These are phyloP conservation scores for Embidobia sp. DNA, from an alignment of 2,888 invertebrate species.

Conservation along the genomic window DNA sequence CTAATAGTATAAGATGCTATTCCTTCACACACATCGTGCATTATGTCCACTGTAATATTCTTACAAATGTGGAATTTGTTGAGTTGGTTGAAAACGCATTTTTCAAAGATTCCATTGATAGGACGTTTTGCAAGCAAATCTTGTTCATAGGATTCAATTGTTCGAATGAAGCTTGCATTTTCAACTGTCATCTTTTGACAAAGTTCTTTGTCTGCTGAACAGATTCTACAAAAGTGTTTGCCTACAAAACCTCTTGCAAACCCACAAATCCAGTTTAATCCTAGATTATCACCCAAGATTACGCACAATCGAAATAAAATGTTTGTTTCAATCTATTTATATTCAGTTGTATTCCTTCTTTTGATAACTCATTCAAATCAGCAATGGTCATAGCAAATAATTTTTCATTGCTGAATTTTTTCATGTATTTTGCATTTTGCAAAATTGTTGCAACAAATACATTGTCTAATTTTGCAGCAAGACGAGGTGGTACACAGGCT, in stretches of 20 bases:
- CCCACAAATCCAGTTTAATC: background rate
- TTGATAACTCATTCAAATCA: background rate
- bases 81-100: too few species aligned
- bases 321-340: background rate
- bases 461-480: too few species aligned
- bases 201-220: background rate
- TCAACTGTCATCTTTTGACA: conserved; percentile 7
- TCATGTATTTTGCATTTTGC: background rate
- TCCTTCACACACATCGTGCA: conserved; percentile 10
- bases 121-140: too few species aligned
- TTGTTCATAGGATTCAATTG: too few species aligned
- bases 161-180: too few species aligned
- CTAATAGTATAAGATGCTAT: too few species aligned
- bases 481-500: too few species aligned
- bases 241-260: background rate
- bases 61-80: too few species aligned
- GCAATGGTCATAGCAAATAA: background rate
- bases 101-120: too few species aligned
- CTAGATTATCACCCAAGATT: conserved; percentile 4
- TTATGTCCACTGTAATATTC: background rate
- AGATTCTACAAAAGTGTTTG: background rate
- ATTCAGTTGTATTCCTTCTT: background rate
- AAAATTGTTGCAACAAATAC: too few species aligned
- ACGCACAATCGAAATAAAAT: background rate
- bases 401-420: background rate